A percentile compares a stretch with the other conserved stretches of the same genome.
These are phyloP conservation scores for Dusona sp. DNA, from an alignment of 2,888 invertebrate genomes.

Conservation along the genomic window DNA sequence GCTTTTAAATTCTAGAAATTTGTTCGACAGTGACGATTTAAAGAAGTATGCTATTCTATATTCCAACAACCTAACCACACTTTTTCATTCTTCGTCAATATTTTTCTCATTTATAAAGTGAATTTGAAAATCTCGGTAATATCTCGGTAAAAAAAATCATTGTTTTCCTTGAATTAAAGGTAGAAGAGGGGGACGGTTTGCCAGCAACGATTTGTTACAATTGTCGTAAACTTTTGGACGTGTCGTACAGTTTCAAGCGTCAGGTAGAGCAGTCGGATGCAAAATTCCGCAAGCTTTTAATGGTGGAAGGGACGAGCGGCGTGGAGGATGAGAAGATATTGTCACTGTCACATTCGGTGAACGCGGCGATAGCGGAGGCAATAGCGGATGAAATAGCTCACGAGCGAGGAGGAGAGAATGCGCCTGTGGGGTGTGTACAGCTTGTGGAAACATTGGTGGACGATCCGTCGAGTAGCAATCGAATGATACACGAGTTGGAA, in stretches of 20 bases:
- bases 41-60: not conserved
- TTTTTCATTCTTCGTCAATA: not conserved
- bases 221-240: slow-evolving; percentile 77
- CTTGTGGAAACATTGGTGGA: slow-evolving; percentile 10
- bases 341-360: slow-evolving; percentile 64
- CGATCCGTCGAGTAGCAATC: not conserved
- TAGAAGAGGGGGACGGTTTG: slow-evolving; percentile 80
- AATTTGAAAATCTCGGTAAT: too few relatives aligned
- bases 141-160: not conserved
- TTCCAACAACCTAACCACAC: not conserved
- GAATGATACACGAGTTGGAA: slow-evolving; percentile 48
- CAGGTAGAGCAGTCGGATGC: slow-evolving; percentile 79
- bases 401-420: not conserved
- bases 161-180: slow-evolving; percentile 69
- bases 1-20: not conserved
- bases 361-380: slow-evolving; percentile 66
- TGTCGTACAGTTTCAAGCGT: slow-evolving; percentile 79
- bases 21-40: not conserved
- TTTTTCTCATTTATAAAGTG: not conserved
- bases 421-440: slow-evolving; percentile 18
- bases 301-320: slow-evolving; percentile 54
- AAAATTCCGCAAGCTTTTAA: slow-evolving; percentile 75
- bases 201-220: slow-evolving; percentile 77
- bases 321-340: slow-evolving; percentile 46
- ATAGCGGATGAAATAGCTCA: slow-evolving; percentile 67